These are phyloP conservation scores for Euproctis similis DNA, from an alignment of 2,888 invertebrate genomes.

Conservation along the genomic window DNA sequence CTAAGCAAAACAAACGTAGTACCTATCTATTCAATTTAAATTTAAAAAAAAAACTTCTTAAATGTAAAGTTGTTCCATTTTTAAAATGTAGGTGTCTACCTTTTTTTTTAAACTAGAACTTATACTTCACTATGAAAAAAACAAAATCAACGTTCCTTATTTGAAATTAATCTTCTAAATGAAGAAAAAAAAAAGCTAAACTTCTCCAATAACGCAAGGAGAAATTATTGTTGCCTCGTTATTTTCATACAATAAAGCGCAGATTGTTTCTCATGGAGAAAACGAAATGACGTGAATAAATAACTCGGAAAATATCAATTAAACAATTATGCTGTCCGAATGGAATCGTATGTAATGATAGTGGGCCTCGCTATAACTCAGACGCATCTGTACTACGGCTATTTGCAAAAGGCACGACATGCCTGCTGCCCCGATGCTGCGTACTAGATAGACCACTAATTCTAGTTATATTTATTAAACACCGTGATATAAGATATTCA, in stretches of 20 bases:
- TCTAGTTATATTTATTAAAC: slow-evolving; percentile 11
- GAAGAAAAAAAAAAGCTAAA: too few species aligned
- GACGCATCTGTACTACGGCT: slow-evolving; percentile 72
- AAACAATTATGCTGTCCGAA: slow-evolving; percentile 78
- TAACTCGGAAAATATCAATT: slow-evolving; percentile 77
- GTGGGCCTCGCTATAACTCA: slow-evolving; percentile 74
- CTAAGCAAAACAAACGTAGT: too few species aligned
- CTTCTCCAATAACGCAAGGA: too few species aligned
- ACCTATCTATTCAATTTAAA: too few species aligned
- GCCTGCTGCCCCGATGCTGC: slow-evolving; percentile 23
- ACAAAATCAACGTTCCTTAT: too few species aligned
- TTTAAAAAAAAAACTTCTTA: too few species aligned
- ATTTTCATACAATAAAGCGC: slow-evolving; percentile 53
- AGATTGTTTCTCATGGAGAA: slow-evolving; percentile 58
- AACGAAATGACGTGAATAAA: slow-evolving; percentile 73
- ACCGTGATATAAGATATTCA: slow-evolving; percentile 10
- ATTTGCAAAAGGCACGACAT: slow-evolving; percentile 72
- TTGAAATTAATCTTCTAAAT: slow-evolving; percentile 16
- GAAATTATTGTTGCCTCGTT: too few species aligned
- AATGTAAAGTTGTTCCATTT: too few species aligned
- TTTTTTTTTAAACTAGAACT: too few species aligned
- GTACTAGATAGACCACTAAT: slow-evolving; percentile 11
- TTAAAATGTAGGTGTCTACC: too few species aligned
- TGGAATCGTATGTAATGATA: slow-evolving; percentile 77
- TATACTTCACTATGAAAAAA: too few species aligned